Conservation (phyloP, 2,888 invertebrate species). For the Neria commutata region DNA sequence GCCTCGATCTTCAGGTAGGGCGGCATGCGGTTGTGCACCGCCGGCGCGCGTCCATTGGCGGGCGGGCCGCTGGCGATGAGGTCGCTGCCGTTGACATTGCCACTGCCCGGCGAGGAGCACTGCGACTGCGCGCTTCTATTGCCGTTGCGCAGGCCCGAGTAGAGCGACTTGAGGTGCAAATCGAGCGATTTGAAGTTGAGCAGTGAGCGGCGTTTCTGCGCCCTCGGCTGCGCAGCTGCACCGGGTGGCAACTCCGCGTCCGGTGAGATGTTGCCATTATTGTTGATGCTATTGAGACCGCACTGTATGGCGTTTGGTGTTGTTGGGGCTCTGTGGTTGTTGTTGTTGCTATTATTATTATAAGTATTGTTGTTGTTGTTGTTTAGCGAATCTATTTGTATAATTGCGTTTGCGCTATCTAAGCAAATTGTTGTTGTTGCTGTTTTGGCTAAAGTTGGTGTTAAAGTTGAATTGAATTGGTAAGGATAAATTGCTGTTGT, state of each 20-base stretch:
- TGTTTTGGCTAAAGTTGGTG: constrained; percentile 20
- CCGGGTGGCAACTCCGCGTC: constrained; percentile 10
- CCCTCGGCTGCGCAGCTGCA: constrained; percentile 13
- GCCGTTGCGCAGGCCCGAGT: constrained; percentile 54
- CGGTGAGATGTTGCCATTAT: background rate
- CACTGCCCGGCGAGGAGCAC: constrained; percentile 32
- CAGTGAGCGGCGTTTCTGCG: constrained; percentile 45
- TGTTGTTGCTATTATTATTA: constrained; percentile 18
- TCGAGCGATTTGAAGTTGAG: constrained; percentile 61
- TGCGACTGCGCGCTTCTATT: constrained; percentile 36
- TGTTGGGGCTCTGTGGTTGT: constrained; percentile 7
- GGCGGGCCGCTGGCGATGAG: constrained; percentile 21
- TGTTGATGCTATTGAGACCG: background rate
- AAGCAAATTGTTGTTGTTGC: constrained; percentile 41
- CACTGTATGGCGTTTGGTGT: too few species aligned
- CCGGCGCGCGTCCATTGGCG: constrained; percentile 7
- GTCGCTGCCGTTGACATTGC: background rate
- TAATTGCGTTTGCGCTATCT: constrained; percentile 51
- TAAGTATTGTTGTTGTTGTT: constrained; percentile 42
- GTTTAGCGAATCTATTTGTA: constrained; percentile 52
- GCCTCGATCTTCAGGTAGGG: constrained; percentile 58
- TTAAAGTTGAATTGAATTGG: constrained; percentile 9
- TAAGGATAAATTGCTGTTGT: constrained; percentile 11
- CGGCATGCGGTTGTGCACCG: constrained; percentile 43
- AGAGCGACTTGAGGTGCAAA: constrained; percentile 60